Conservation (phyloP, 2,888 invertebrate species). For the Lumbricus terrestris region DNA sequence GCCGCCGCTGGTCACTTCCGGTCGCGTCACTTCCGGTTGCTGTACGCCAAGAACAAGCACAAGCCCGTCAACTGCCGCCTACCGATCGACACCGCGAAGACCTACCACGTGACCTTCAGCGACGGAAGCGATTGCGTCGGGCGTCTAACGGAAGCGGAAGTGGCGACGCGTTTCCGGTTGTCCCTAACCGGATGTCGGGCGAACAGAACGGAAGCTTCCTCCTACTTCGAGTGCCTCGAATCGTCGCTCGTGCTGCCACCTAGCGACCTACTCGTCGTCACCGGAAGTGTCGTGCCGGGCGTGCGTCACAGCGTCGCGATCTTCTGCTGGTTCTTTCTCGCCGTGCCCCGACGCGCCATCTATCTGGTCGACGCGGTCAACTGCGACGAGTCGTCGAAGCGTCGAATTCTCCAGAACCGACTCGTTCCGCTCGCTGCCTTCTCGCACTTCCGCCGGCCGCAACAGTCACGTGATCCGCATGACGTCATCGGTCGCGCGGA, state of each 20-base stretch:
- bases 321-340: slow-evolving; percentile 17
- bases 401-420: slow-evolving; percentile 26
- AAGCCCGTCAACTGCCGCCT: slow-evolving; percentile 24
- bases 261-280: slow-evolving; percentile 29
- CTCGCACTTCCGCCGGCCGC: background rate
- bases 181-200: slow-evolving; percentile 21
- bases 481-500: background rate
- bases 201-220: slow-evolving; percentile 8
- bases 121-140: slow-evolving; percentile 24
- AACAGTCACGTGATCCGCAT: background rate
- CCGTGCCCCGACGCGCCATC: slow-evolving; percentile 25
- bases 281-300: slow-evolving; percentile 17
- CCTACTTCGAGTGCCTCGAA: slow-evolving; percentile 32
- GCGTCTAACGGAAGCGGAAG: slow-evolving; percentile 4
- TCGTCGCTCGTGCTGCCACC: slow-evolving; percentile 25
- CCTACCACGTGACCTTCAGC: slow-evolving; percentile 28
- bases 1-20: background rate
- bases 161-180: slow-evolving; percentile 18
- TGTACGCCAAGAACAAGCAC: slow-evolving; percentile 15
- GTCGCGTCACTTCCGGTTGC: slow-evolving; percentile 14
- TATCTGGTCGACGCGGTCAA: background rate
- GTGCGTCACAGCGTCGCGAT: slow-evolving; percentile 31
- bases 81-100: background rate
- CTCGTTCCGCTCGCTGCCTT: slow-evolving; percentile 31
- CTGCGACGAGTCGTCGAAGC: slow-evolving; percentile 16